phyloP scores from a whole-genome alignment of 1,140 invertebrate genomes.

The Cherax quadricarinatus region DNA sequence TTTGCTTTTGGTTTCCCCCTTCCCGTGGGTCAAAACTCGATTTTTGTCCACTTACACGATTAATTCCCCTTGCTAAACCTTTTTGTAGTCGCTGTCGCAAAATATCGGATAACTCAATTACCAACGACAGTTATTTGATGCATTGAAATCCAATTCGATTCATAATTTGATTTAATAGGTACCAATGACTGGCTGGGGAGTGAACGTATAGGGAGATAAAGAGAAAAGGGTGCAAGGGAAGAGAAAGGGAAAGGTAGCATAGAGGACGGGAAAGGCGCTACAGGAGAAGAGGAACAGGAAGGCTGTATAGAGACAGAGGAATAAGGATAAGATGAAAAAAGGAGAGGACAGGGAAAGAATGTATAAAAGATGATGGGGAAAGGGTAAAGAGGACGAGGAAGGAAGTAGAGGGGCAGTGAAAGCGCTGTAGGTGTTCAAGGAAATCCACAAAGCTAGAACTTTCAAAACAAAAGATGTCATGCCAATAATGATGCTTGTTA shows the following conservation, averaged over 20 bases:
- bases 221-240: neutral
- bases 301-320: too few species aligned
- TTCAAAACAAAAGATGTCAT: too few species aligned
- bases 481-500: too few species aligned
- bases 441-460: too few species aligned
- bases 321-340: too few species aligned
- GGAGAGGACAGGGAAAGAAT: too few species aligned
- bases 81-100: constrained; percentile 35
- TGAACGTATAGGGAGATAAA: too few species aligned
- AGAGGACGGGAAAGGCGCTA: neutral
- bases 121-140: constrained; percentile 59
- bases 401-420: too few species aligned
- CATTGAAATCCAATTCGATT: constrained; percentile 59
- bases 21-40: constrained; percentile 43
- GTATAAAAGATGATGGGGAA: too few species aligned
- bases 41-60: constrained; percentile 47
- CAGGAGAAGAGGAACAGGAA: too few species aligned
- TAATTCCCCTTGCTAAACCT: constrained; percentile 32
- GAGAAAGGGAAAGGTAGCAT: constrained; percentile 1
- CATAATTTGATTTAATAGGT: constrained; percentile 62
- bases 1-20: constrained; percentile 19
- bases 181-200: constrained; percentile 37
- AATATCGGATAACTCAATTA: constrained; percentile 56
- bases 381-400: too few species aligned
- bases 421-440: too few species aligned